Percentiles rank a stretch among this genome's conserved stretches.
Evolutionary conservation across 1,140 invertebrate genomes (phyloP).

Genomic region (Phymastichus coffea): DNA sequence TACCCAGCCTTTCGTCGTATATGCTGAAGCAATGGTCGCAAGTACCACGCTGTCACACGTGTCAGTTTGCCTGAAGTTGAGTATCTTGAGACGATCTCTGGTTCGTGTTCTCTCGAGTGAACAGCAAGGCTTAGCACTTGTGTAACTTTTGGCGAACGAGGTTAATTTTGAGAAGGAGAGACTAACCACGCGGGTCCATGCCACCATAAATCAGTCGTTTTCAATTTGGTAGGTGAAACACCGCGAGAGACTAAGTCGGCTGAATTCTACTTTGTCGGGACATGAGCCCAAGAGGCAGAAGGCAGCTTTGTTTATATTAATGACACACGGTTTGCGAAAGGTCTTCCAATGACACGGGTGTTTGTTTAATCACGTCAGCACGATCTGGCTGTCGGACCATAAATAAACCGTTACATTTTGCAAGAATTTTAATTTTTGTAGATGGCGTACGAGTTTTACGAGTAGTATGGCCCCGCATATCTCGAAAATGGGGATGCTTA

Average conservation of each 20-base stretch:
- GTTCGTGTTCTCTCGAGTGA: neutral
- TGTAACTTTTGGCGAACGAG: neutral
- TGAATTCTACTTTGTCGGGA: constrained; percentile 3
- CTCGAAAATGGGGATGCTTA: too few relatives aligned
- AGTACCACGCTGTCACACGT: neutral
- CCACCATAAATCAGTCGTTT: neutral
- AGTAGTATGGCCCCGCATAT: too few relatives aligned
- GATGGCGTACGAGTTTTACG: neutral
- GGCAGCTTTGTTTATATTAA: too few relatives aligned
- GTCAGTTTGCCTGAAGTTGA: neutral
- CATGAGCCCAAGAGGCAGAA: neutral
- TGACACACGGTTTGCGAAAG: too few relatives aligned
- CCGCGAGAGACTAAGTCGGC: constrained; percentile 19
- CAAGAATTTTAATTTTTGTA: neutral
- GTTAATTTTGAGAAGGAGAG: neutral
- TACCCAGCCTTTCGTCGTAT: neutral
- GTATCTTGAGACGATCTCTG: neutral
- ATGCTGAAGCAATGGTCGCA: neutral
- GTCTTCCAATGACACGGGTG: too few relatives aligned
- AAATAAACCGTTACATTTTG: constrained; percentile 2
- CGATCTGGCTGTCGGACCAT: too few relatives aligned
- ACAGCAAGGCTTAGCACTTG: too few relatives aligned
- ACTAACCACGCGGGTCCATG: neutral
- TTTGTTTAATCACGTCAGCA: too few relatives aligned
- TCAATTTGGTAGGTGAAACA: neutral